Evolutionary conservation across 2,888 invertebrate species (phyloP).

Genomic region (Vesta saturnalis): DNA sequence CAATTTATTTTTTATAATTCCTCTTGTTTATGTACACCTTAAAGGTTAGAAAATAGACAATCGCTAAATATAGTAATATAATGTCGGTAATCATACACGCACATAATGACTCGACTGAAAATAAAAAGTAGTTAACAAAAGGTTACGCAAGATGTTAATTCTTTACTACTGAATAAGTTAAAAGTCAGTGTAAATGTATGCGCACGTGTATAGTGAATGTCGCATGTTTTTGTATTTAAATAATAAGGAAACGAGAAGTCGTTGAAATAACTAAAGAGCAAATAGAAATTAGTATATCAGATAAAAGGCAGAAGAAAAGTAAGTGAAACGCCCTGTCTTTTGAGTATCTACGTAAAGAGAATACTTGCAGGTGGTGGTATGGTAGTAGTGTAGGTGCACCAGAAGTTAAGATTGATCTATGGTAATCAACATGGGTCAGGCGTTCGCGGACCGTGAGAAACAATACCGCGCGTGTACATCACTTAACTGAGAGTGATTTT

Average conservation of each 20-base stretch:
- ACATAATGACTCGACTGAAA: no score
- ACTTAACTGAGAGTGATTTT: conserved; percentile 17
- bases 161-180: neutral
- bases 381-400: conserved; percentile 44
- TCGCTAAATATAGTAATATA: no score
- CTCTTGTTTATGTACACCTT: no score
- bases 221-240: neutral
- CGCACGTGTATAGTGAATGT: neutral
- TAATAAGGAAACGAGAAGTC: conserved; percentile 1
- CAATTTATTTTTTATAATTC: no score
- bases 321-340: conserved; percentile 28
- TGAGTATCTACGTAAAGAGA: conserved; percentile 17
- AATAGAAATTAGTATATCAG: conserved; percentile 29
- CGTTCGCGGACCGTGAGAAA: conserved; percentile 50
- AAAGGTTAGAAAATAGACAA: no score
- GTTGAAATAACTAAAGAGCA: no score
- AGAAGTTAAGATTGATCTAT: conserved; percentile 49
- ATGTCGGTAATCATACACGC: no score
- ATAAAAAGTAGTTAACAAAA: no score
- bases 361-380: conserved; percentile 28
- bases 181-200: neutral
- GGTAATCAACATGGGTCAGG: conserved; percentile 49
- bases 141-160: neutral
- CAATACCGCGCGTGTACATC: conserved; percentile 38
- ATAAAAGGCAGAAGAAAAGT: conserved; percentile 27